Base-by-base conservation (phyloP, 2,888 invertebrate genomes). In the Metalampra italica region DNA sequence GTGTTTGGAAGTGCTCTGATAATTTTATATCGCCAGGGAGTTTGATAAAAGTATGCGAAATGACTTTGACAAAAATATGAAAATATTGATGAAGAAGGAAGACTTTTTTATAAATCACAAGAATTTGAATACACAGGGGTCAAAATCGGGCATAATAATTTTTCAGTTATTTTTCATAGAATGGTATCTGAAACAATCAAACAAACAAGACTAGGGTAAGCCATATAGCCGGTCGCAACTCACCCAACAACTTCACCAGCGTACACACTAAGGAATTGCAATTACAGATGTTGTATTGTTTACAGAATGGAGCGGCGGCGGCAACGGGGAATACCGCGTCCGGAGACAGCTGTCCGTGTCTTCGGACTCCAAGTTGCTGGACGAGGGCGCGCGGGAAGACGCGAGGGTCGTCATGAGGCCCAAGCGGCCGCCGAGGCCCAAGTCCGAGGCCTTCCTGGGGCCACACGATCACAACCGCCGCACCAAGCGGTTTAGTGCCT, bases 401-500 rank as follows among this genome's bases (percentile, higher is more conserved):
- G 93, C 96, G 60, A 92, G 95, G 80, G 97, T 97, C 65, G 95
- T 97, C 75, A 91, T 96, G 90, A 92, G 97, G 91, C 95, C 96
- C 70, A 95, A 95, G 84, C 95, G 96, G 88, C 96, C 97, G 62
- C 97, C 97, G 61, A 92, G 98, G 91, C 98, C 98, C 71, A 97
- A 98, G 85, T 98, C 98, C 14, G 98, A 98, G 91, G 97, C 97
- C 58, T 96, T 96, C 88, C 93, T 97, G 67, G 95, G 95, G 64
- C 92, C 87, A 8, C 92, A 88, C 90, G 92, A 92, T 75, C 93
- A 93, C 82, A 93, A 95, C 85, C 91, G 96, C 86, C 92, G 96
- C 82, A 94, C 95, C 75, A 98, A 98, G 91, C 93, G 98, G 84
- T 97, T 96, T 91, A 97, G 97, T 81, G 98, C 98, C 84, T 98